phyloP scores from a whole-genome alignment of 2,113 vertebrate genomes.

The Martes martes region DNA sequence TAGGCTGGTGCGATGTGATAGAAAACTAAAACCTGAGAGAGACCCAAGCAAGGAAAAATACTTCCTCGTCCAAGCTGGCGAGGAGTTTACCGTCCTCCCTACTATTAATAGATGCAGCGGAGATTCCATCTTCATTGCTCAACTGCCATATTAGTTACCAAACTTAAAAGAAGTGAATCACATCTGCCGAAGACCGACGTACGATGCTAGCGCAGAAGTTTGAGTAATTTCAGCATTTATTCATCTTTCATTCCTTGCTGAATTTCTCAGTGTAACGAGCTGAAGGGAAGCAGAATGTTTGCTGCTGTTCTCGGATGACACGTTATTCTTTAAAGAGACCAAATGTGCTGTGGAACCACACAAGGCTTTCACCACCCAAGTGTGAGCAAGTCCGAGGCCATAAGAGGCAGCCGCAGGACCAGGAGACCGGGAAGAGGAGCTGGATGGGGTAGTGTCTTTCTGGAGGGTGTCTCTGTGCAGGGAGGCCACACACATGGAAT shows the following conservation, averaged over 20 bases:
- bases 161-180: background rate
- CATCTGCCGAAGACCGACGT: background rate
- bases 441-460: background rate
- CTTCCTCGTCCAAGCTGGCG: background rate
- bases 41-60: background rate
- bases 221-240: background rate
- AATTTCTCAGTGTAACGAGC: background rate
- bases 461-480: background rate
- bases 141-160: background rate
- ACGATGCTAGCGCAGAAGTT: background rate
- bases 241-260: background rate
- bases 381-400: background rate
- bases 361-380: background rate
- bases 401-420: rapidly evolving
- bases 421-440: background rate
- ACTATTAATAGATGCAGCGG: background rate
- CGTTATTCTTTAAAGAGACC: background rate
- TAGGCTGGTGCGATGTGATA: background rate
- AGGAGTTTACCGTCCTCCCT: background rate
- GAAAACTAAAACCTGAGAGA: background rate
- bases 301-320: background rate
- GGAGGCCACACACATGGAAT: background rate
- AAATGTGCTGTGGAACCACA: background rate
- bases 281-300: background rate
- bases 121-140: background rate